Evolutionary conservation across 2,888 invertebrate species (phyloP), one percentile per base, ranked within the genome.

Genomic region (Caenorhabditis panamensis): DNA sequence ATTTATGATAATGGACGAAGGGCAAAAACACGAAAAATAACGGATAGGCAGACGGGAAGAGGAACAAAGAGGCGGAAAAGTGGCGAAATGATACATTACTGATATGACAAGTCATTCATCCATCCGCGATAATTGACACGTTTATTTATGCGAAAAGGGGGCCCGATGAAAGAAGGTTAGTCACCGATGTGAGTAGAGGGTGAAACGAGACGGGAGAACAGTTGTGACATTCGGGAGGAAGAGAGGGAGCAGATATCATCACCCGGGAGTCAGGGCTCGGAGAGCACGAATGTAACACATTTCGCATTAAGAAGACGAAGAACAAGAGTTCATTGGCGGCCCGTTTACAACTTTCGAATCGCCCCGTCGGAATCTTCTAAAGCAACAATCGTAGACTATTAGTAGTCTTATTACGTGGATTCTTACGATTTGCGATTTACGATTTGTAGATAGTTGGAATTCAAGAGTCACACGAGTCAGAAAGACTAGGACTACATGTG

Each of bases 101-200:
- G 66, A 75, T 75, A 66, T 75, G 75, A 75, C 66, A 66, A 66
- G 75, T 66, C 66, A 41, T 59, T 66, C 73, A 73, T 49, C 36
- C 66, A 54, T 53, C 66, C 69, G 77, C 47, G 68, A 69, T 68
- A 77, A 68, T 77, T 69, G 68, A 77, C 77, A 77, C 77, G 68
- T 64, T 69, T 69, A 64, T 59, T 58, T 56, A 77, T 77, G 58
- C 63, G 56, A 13, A 13, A 41, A 59, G 28, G n/a, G n/a, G n/a
- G n/a, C n/a, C n/a, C 28, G n/a, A 22, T 44, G 31, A 9, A 37
- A 24, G 5, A 28, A 13, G 13, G 44, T 69, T 41, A 69, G 64
- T 31, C 51, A 58, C 20, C 37, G 62, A 59, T 6, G 13, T 11
- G 67, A 61, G 61, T 49, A 64, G 62, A 61, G 67, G 37, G 67